A percentile compares a stretch with the other conserved stretches of the same genome.
These are phyloP conservation scores for Gymnarchus niloticus DNA, from an alignment of 2,113 vertebrate genomes.

Conservation along the genomic window DNA sequence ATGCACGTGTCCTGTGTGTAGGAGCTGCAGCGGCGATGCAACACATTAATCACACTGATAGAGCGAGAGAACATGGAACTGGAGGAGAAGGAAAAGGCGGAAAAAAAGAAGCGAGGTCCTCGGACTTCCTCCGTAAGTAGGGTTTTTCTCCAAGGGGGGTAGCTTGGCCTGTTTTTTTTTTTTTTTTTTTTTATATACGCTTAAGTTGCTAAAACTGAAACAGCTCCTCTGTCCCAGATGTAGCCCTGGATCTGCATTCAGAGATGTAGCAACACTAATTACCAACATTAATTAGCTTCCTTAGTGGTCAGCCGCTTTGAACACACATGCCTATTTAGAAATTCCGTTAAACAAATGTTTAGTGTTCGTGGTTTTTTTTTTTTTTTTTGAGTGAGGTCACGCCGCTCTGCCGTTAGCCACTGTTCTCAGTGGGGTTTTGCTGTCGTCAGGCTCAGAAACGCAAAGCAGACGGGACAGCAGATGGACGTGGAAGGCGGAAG, in stretches of 20 bases:
- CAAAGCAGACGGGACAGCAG: slow-evolving; percentile 84
- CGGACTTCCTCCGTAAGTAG: slow-evolving; percentile 72
- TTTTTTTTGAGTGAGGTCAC: not conserved
- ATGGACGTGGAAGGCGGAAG: slow-evolving; percentile 88
- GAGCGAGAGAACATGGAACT: slow-evolving; percentile 98
- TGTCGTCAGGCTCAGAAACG: slow-evolving; percentile 82
- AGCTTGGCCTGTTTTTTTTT: not conserved
- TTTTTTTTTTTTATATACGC: not conserved
- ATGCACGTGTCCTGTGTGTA: slow-evolving; percentile 37
- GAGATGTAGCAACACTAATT: not conserved
- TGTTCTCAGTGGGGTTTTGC: not conserved
- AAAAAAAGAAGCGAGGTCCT: slow-evolving; percentile 96
- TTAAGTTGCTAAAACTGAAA: not conserved
- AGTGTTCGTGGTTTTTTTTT: too few species aligned
- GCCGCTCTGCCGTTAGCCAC: not conserved
- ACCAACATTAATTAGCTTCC: not conserved
- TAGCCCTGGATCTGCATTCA: not conserved
- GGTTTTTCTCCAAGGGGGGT: not conserved
- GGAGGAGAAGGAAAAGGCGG: slow-evolving; percentile 95
- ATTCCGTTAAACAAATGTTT: not conserved
- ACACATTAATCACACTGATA: slow-evolving; percentile 94
- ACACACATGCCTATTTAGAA: not conserved
- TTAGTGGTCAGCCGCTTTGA: not conserved
- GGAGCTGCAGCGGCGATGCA: slow-evolving; percentile 94
- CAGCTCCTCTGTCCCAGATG: not conserved